Percentiles rank a stretch among this genome's conserved stretches.
phyloP scores from a whole-genome alignment of 2,113 vertebrate species.

The Triplophysa dalaica region DNA sequence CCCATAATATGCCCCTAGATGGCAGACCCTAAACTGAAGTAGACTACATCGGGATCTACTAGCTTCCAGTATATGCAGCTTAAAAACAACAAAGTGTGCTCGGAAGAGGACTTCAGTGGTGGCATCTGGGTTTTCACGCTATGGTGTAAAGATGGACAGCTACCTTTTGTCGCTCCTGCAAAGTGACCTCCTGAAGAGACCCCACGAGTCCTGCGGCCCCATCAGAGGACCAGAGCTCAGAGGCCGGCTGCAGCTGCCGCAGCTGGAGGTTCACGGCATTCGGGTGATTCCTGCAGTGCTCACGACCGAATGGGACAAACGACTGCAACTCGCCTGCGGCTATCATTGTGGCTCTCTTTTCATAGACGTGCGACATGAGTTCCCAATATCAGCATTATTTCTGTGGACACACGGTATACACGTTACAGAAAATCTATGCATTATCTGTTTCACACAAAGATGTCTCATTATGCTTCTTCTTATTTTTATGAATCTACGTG shows the following conservation, averaged over 20 bases:
- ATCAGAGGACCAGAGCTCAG: conserved; percentile 94
- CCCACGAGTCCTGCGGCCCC: conserved; percentile 92
- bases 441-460: background rate
- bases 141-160: background rate
- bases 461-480: too few relatives aligned
- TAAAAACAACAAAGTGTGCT: too few relatives aligned
- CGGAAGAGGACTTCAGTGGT: too few relatives aligned
- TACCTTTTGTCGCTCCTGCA: conserved; percentile 88
- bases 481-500: background rate
- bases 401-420: conserved; percentile 54
- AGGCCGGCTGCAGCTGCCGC: conserved; percentile 93
- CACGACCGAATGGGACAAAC: conserved; percentile 95
- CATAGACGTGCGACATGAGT: conserved; percentile 99
- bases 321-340: conserved; percentile 98
- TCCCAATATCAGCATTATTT: conserved; percentile 99
- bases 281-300: conserved; percentile 95
- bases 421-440: background rate
- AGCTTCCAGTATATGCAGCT: too few relatives aligned
- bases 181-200: conserved; percentile 92
- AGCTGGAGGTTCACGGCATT: conserved; percentile 95
- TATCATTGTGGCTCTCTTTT: conserved; percentile 99
- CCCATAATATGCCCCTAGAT: too few relatives aligned
- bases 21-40: too few relatives aligned
- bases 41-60: too few relatives aligned
- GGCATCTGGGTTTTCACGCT: too few relatives aligned